These are phyloP conservation scores for Sipunculus nudus DNA, from an alignment of 2,888 invertebrate species.

Conservation along the genomic window DNA sequence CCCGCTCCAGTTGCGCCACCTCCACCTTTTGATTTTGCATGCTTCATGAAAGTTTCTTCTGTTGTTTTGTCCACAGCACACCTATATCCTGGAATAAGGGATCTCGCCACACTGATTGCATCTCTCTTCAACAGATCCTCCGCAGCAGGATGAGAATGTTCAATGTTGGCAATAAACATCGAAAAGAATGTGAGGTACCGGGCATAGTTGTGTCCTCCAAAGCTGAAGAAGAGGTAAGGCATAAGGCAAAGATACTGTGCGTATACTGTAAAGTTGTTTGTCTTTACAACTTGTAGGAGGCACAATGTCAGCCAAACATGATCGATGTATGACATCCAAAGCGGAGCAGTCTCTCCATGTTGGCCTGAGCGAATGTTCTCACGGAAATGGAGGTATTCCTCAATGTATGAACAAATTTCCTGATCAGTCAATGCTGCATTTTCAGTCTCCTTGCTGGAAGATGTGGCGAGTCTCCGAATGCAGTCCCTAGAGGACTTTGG, in stretches of 20 bases:
- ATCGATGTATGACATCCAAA: conserved; percentile 31
- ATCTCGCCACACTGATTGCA: conserved; percentile 36
- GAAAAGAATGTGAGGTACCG: conserved; percentile 31
- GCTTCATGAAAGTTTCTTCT: conserved; percentile 26
- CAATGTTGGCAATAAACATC: conserved; percentile 29
- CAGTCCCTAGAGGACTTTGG: too few species aligned
- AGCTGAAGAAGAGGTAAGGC: conserved; percentile 33
- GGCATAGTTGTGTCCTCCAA: conserved; percentile 35
- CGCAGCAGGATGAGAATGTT: conserved; percentile 33
- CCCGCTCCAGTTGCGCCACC: conserved; percentile 27
- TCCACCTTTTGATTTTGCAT: conserved; percentile 20
- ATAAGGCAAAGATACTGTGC: conserved; percentile 18
- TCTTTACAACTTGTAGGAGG: too few species aligned
- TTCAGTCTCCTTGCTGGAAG: too few species aligned
- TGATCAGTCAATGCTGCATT: too few species aligned
- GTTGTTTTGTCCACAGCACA: conserved; percentile 38
- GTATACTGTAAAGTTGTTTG: conserved; percentile 21
- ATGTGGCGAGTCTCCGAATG: too few species aligned
- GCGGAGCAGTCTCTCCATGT: conserved; percentile 21
- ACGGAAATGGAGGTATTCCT: too few species aligned
- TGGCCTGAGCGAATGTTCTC: too few species aligned
- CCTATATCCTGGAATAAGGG: conserved; percentile 34
- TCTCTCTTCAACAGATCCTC: too few species aligned
- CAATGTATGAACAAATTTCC: too few species aligned
- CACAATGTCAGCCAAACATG: conserved; percentile 28